A percentile compares a stretch with the other conserved stretches of the same genome.
phyloP scores from a whole-genome alignment of 1,140 invertebrate species.

The Battus philenor region DNA sequence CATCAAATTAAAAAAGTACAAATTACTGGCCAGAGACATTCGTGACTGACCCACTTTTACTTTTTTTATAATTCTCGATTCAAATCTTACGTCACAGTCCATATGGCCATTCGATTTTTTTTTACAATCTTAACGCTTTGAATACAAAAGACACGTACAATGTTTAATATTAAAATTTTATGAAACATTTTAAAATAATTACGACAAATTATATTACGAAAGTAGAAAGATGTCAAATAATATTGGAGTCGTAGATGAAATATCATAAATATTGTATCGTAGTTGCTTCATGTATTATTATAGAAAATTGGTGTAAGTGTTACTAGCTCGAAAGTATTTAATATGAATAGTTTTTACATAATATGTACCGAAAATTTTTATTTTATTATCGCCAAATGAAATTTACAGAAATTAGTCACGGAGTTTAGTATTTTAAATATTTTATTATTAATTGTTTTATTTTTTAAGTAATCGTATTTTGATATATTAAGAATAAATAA shows the following conservation, averaged over 20 bases:
- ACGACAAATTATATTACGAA: too few relatives aligned
- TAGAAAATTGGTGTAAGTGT: slow-evolving; percentile 16
- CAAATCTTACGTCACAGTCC: too few relatives aligned
- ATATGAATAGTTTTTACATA: slow-evolving; percentile 6
- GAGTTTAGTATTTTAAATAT: slow-evolving; percentile 31
- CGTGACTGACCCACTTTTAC: background rate
- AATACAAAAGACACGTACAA: too few relatives aligned
- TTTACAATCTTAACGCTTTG: too few relatives aligned
- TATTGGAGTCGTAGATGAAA: slow-evolving; percentile 4
- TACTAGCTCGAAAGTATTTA: slow-evolving; percentile 17
- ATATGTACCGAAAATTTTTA: slow-evolving; percentile 17
- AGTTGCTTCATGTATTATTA: slow-evolving; percentile 12
- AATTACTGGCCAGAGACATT: background rate
- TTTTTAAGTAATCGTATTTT: slow-evolving; percentile 43
- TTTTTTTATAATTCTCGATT: too few relatives aligned
- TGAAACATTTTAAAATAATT: too few relatives aligned
- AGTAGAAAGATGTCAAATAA: background rate
- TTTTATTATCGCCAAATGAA: slow-evolving; percentile 23
- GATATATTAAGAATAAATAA: slow-evolving; percentile 41
- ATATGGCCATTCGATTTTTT: too few relatives aligned
- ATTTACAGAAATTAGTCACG: slow-evolving; percentile 21
- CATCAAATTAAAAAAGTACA: background rate
- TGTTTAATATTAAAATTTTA: too few relatives aligned
- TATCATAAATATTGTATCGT: slow-evolving; percentile 1
- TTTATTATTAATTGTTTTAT: slow-evolving; percentile 35